These are phyloP conservation scores for Mamestra brassicae DNA, from an alignment of 2,888 invertebrate genomes.

Conservation along the genomic window DNA sequence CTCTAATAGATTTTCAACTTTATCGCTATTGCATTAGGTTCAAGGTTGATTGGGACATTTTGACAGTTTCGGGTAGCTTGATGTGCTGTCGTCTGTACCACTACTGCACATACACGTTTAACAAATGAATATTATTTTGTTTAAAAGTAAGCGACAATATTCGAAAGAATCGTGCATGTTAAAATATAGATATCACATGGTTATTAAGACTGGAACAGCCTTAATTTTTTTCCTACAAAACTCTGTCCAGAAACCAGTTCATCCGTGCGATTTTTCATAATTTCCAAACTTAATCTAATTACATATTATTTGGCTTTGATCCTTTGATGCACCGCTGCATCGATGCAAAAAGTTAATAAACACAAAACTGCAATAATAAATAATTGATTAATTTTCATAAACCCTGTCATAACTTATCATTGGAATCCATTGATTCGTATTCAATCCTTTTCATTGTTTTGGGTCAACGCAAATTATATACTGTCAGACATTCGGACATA, in stretches of 20 bases:
- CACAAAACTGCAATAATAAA: neutral
- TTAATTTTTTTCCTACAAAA: neutral
- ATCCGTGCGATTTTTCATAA: neutral
- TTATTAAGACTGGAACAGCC: no score
- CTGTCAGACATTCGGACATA: conserved; percentile 48
- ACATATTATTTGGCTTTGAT: neutral
- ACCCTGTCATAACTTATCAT: conserved; percentile 47
- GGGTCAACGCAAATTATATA: conserved; percentile 56
- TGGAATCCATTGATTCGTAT: conserved; percentile 39
- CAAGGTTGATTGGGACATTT: no score
- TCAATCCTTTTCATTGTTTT: conserved; percentile 55
- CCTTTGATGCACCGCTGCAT: conserved; percentile 32
- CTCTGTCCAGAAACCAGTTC: neutral
- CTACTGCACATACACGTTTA: no score
- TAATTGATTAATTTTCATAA: conserved; percentile 34
- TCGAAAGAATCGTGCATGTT: no score
- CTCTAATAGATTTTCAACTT: no score
- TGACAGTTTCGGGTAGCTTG: no score
- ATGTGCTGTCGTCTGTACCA: no score
- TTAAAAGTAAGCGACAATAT: no score
- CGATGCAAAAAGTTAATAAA: conserved; percentile 38
- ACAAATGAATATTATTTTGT: no score
- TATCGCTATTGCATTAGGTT: no score
- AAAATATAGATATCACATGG: no score
- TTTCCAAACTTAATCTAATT: neutral